Evolutionary conservation across 1,140 invertebrate genomes (phyloP), one percentile per base, ranked within the genome.

Genomic region (Cepaea nemoralis): DNA sequence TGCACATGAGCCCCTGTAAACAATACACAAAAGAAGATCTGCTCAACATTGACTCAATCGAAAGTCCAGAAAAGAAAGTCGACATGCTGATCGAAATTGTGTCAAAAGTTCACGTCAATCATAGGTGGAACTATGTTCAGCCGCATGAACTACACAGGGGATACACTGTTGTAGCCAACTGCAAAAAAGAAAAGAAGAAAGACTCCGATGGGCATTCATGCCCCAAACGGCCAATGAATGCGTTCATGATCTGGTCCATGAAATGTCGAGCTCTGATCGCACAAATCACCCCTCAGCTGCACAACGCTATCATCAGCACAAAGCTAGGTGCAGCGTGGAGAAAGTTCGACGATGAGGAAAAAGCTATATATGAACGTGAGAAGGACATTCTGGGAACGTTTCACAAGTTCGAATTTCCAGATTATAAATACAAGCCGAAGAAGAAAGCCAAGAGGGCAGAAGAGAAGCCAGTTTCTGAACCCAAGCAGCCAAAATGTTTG

Each of bases 101-200:
- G 39, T 19, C 35, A 5, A 45, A 37, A 31, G 66, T 79, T 45
- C 45, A 45, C 14, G 63, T 69, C n/a, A 50, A 50, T 31, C 66
- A 67, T 24, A 59, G 59, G 2, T 79, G 77, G 77, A 79, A 79
- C 42, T 79, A 67, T 31, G 77, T 79, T 22, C 37, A 79, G 27
- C 63, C 59, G 35, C 19, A 79, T 37, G 77, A 79, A 69, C 77
- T 79, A 1, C n/a, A n/a, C 31, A 14, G 40, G 37, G 31, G 33
- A 14, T 79, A 79, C 39, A 79, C 77, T 22, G 63, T 67, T 19
- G 77, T 69, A 5, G 66, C 59, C 19, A 67, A 67, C 37, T 79
- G 77, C 27, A 79, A 79, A 31, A 79, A 79, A 67, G 77, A 79
- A 63, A 79, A 79, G 40, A 79, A 79, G 77, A 67, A 69, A 67